Conservation (phyloP, 2,113 vertebrate species). For the Brevimyrus niger region DNA sequence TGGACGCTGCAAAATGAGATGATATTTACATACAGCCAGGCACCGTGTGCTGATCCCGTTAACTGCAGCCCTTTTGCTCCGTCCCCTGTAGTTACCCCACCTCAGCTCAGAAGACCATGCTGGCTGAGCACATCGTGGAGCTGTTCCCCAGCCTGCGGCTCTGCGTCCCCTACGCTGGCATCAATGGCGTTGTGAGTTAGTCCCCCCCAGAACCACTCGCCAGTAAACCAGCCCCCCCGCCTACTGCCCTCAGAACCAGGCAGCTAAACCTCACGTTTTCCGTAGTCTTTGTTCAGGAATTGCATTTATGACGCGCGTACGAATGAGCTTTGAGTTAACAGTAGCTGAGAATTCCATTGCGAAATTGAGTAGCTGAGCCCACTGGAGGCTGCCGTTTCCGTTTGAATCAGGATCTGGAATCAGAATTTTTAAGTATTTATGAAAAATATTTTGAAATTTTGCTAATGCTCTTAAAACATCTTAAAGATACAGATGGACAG, state of each 20-base stretch:
- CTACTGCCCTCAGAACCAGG: neutral
- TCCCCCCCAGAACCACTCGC: neutral
- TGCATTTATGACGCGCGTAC: neutral
- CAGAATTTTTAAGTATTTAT: neutral
- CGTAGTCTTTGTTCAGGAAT: neutral
- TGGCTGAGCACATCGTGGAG: slow-evolving; percentile 25
- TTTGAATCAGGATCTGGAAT: too few relatives aligned
- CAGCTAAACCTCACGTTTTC: neutral
- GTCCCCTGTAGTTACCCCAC: slow-evolving; percentile 22
- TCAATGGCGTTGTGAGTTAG: slow-evolving; percentile 28
- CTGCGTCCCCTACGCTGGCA: slow-evolving; percentile 26
- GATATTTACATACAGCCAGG: too few relatives aligned
- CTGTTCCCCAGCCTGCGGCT: slow-evolving; percentile 24
- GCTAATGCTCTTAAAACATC: neutral
- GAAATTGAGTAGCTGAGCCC: neutral
- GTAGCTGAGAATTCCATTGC: neutral
- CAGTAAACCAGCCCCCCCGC: neutral
- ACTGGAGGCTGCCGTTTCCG: neutral
- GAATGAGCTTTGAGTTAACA: neutral
- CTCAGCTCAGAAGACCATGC: slow-evolving; percentile 32
- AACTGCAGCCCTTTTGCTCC: neutral
- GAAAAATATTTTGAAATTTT: neutral
- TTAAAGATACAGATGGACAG: neutral
- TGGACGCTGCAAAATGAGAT: neutral
- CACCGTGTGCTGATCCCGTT: neutral